phyloP scores from a whole-genome alignment of 2,113 vertebrate species.

The Tiliqua scincoides region DNA sequence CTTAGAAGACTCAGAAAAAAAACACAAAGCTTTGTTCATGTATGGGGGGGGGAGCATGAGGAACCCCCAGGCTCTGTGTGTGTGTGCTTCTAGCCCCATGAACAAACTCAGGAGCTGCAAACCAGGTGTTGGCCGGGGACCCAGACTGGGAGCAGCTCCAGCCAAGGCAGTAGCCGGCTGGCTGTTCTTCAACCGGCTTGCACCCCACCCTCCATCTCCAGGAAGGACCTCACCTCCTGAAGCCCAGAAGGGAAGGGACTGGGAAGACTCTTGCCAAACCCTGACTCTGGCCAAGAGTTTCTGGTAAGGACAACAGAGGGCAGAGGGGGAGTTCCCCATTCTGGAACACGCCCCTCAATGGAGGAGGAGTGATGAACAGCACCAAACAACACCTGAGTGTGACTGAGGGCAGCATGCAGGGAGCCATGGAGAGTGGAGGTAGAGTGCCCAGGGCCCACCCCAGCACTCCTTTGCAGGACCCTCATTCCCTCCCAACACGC shows the following conservation, averaged over 20 bases:
- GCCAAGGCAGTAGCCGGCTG: neutral
- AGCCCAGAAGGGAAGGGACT: rapidly evolving
- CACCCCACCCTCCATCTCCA: slow-evolving; percentile 14
- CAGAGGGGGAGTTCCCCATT: neutral
- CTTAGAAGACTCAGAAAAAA: too few species aligned
- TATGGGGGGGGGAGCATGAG: neutral
- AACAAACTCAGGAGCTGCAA: slow-evolving; percentile 37
- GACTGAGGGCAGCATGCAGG: neutral
- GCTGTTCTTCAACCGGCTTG: neutral
- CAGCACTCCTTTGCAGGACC: neutral
- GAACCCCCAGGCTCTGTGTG: neutral
- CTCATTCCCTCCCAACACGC: neutral
- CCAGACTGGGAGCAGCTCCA: slow-evolving; percentile 28
- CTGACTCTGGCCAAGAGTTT: too few species aligned
- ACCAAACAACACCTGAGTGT: too few species aligned
- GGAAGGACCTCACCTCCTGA: neutral
- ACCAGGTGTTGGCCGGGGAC: slow-evolving; percentile 10
- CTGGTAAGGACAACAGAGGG: too few species aligned
- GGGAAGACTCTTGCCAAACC: slow-evolving; percentile 25
- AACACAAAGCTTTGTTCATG: neutral
- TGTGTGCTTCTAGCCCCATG: too few species aligned
- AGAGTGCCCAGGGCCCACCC: neutral
- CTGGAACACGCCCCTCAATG: neutral
- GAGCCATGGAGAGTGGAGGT: neutral
- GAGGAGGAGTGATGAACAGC: neutral